Evolutionary conservation across 2,797 vertebrate genomes (phyloP).

Genomic region (Dromococcyx pavoninus): DNA sequence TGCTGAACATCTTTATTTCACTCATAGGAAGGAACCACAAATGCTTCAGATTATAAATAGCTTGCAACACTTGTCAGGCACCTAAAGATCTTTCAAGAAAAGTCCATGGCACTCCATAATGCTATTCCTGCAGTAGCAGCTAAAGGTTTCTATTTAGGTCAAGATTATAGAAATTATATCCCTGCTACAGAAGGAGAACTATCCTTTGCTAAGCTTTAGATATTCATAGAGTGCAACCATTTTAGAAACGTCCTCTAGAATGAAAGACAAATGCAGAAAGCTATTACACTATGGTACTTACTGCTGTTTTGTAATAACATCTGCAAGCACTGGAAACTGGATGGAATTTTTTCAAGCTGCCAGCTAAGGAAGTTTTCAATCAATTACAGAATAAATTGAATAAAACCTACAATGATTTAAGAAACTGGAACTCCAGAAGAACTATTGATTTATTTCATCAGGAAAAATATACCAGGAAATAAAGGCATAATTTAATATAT

Average conservation of each 20-base stretch:
- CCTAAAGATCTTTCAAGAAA: neutral
- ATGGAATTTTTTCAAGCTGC: neutral
- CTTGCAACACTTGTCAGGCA: neutral
- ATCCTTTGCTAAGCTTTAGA: neutral
- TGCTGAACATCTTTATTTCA: neutral
- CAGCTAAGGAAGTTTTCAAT: constrained; percentile 31
- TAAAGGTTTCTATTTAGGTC: neutral
- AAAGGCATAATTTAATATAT: constrained; percentile 47
- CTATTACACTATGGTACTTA: neutral
- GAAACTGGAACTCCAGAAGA: neutral
- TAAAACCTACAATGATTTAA: constrained; percentile 38
- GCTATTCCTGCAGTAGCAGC: neutral
- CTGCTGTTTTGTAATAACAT: neutral
- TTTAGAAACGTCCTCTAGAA: neutral
- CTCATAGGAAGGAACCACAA: neutral
- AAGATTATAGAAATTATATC: neutral
- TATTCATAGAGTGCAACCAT: neutral
- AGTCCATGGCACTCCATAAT: neutral
- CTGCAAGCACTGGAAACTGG: neutral
- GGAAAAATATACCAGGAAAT: constrained; percentile 46
- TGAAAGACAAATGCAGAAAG: no score
- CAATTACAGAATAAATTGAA: constrained; percentile 39
- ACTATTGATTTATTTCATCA: neutral
- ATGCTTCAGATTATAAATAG: neutral
- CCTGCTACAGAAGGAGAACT: neutral